Base-by-base conservation (phyloP, 2,113 vertebrate species). In the Heterocephalus glaber region DNA sequence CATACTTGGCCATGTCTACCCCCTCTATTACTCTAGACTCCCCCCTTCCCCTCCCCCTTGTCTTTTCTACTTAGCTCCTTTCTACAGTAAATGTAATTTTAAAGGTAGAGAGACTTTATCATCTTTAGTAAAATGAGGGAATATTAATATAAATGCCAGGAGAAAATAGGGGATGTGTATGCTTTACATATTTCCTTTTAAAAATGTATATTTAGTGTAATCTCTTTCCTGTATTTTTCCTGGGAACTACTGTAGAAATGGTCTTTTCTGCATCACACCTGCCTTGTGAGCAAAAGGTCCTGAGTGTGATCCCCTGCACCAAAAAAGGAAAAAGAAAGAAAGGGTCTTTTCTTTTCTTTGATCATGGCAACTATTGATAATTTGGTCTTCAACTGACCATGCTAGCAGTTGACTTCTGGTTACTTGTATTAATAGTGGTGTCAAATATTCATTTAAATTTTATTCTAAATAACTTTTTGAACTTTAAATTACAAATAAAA, bases 351-450 rank as follows among this genome's bases (percentile, higher is more conserved):
- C 13, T 13, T 86, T 72, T 89, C 28, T 38, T 66, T 49, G 9
- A 68, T 5, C 28, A 3, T 22, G 38, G 49, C 2, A 22, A 3
- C 5, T 58, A 2, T 0, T 10, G 19, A 35, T 33, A 81, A 13
- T 35, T 28, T 61, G 11, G 13, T 49, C 35, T 65, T 12, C 16
- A 28, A 87, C 2, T n/a, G 24, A 30, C 28, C 16, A 3, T 17
- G 2, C 13, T 28, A 41, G 6, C 24, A 20, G 4, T 4, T 77
- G 58, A 28, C 10, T 13, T 20, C 19, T 44, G 13, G 30, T 1
- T 33, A 30, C 7, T 12, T 7, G 1, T 8, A 63, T 79, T 77
- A 1, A 7, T 0, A 8, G 12, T 26, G 30, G 4, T 38, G 22
- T 44, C 66, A 83, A 66, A 52, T 9, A 30, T 14, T 38, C 65